Percentiles rank a stretch among this genome's conserved stretches.
Conservation (phyloP, 2,888 invertebrate genomes). For the Microchrysa polita region DNA sequence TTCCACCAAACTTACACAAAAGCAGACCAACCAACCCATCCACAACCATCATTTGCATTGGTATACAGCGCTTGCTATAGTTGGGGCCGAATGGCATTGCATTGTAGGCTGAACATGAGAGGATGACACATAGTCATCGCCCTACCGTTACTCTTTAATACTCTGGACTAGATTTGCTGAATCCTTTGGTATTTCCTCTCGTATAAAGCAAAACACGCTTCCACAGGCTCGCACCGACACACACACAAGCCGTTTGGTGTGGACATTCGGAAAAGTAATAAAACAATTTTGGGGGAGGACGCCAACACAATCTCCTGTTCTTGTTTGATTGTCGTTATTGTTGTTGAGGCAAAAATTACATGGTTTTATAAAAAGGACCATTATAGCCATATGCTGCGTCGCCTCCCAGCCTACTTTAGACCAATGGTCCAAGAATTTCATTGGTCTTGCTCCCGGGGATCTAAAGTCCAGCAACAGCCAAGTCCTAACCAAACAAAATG, state of each 20-base stretch:
- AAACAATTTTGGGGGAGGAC: conserved; percentile 3
- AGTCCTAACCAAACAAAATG: conserved; percentile 33
- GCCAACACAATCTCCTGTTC: no score
- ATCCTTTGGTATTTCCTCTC: no score
- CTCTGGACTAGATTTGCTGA: no score
- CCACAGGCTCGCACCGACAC: no score
- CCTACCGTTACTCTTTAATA: no score
- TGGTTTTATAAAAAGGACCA: conserved; percentile 32
- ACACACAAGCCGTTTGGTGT: not conserved
- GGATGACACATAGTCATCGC: no score
- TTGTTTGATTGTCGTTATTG: conserved; percentile 31
- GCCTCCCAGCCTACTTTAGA: not conserved
- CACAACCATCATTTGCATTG: conserved; percentile 6
- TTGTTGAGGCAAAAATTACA: conserved; percentile 32
- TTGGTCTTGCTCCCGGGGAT: not conserved
- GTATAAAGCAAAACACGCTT: no score
- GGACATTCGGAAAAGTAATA: conserved; percentile 5
- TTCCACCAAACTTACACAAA: conserved; percentile 17
- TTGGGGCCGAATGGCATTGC: no score
- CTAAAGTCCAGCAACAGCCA: not conserved
- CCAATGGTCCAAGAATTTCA: not conserved
- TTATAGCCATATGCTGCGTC: conserved; percentile 2
- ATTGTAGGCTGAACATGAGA: no score
- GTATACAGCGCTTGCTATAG: no score
- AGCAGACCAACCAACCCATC: not conserved